Evolutionary conservation across 1,140 invertebrate species (phyloP).

Genomic region (Ganaspis sp.): DNA sequence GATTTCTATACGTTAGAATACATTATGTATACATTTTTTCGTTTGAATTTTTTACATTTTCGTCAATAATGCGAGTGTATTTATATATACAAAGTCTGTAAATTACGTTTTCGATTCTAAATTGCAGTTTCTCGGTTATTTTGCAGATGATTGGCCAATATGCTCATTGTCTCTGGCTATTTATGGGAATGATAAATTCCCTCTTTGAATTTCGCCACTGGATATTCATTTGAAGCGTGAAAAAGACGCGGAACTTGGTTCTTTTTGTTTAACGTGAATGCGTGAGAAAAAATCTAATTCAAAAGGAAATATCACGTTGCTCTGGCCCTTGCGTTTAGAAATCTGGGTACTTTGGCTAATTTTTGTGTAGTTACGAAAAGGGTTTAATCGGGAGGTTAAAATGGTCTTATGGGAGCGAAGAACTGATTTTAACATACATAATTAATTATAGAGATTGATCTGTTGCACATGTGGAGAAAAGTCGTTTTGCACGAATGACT

Average conservation of each 20-base stretch:
- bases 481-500: neutral
- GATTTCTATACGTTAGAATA: too few relatives aligned
- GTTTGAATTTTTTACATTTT: too few relatives aligned
- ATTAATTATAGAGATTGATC: too few relatives aligned
- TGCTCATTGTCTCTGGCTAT: neutral
- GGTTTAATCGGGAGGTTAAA: neutral
- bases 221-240: neutral
- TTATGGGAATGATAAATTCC: neutral
- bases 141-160: neutral
- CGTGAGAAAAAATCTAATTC: conserved; percentile 13
- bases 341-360: neutral
- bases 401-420: too few relatives aligned
- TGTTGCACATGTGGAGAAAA: too few relatives aligned
- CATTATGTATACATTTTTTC: too few relatives aligned
- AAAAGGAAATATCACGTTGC: neutral
- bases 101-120: too few relatives aligned
- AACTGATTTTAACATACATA: too few relatives aligned
- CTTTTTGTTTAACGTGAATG: neutral
- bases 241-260: neutral
- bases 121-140: neutral
- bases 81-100: too few relatives aligned
- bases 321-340: neutral
- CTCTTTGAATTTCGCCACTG: neutral
- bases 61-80: too few relatives aligned
- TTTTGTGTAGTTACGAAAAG: neutral